phyloP scores from a whole-genome alignment of 2,113 vertebrate species.

The Pollachius pollachius region DNA sequence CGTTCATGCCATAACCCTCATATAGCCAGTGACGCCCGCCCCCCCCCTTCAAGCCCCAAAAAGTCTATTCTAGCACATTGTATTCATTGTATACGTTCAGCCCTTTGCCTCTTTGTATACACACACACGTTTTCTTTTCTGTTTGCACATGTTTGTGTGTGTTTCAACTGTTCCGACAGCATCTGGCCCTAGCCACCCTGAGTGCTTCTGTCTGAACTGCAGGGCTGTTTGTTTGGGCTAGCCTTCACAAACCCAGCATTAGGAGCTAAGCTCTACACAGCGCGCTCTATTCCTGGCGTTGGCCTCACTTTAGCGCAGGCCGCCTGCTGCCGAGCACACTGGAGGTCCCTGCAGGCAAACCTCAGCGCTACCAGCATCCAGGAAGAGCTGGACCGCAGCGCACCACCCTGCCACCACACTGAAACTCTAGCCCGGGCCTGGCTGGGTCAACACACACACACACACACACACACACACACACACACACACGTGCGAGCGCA shows the following conservation, averaged over 20 bases:
- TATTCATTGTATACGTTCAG: slow-evolving; percentile 42
- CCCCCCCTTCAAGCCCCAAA: not conserved
- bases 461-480: no score
- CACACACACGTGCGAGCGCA: no score
- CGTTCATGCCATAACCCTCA: slow-evolving; percentile 37
- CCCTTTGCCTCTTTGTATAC: slow-evolving; percentile 33
- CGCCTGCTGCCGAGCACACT: slow-evolving; percentile 65
- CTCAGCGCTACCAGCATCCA: slow-evolving; percentile 63
- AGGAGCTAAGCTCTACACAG: slow-evolving; percentile 46
- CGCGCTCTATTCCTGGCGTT: slow-evolving; percentile 57
- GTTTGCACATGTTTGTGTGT: slow-evolving; percentile 55
- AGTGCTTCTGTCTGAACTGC: slow-evolving; percentile 55
- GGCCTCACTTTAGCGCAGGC: slow-evolving; percentile 12
- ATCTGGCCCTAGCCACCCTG: slow-evolving; percentile 47
- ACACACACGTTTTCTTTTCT: slow-evolving; percentile 14
- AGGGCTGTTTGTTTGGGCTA: slow-evolving; percentile 70
- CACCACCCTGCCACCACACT: slow-evolving; percentile 63
- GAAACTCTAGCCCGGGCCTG: slow-evolving; percentile 52
- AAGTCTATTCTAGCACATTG: slow-evolving; percentile 59
- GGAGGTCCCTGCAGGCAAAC: slow-evolving; percentile 69
- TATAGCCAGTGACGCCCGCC: slow-evolving; percentile 30
- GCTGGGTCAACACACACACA: slow-evolving; percentile 28
- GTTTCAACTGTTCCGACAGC: slow-evolving; percentile 47
- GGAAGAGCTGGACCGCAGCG: slow-evolving; percentile 64
- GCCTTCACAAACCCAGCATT: slow-evolving; percentile 68